Evolutionary conservation across 2,888 invertebrate genomes (phyloP).

Genomic region (Parochlus steinenii): DNA sequence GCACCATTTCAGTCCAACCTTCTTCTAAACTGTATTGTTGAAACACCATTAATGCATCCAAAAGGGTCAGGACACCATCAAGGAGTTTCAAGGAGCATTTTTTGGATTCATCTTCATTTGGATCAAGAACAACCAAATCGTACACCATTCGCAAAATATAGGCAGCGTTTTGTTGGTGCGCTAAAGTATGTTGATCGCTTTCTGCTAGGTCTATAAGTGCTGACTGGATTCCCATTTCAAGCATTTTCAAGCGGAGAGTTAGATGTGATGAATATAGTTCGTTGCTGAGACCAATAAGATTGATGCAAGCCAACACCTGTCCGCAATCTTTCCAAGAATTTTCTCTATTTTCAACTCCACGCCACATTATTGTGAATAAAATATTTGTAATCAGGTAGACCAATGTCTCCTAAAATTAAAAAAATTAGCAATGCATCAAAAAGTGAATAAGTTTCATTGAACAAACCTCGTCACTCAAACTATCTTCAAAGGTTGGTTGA

Average conservation of each 20-base stretch:
- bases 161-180: slow-evolving; percentile 37
- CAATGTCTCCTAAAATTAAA: slow-evolving; percentile 40
- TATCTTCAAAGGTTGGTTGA: too few species aligned
- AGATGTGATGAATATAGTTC: slow-evolving; percentile 36
- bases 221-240: slow-evolving; percentile 42
- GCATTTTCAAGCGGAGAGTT: slow-evolving; percentile 35
- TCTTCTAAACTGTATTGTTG: slow-evolving; percentile 33
- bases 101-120: slow-evolving; percentile 33
- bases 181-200: slow-evolving; percentile 28
- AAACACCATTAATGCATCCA: slow-evolving; percentile 38
- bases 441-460: too few species aligned
- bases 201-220: slow-evolving; percentile 39
- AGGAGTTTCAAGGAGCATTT: slow-evolving; percentile 35
- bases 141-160: slow-evolving; percentile 39
- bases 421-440: too few species aligned
- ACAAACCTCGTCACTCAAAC: too few species aligned
- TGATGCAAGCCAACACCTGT: slow-evolving; percentile 41
- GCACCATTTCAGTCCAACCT: slow-evolving; percentile 40
- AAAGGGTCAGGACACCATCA: slow-evolving; percentile 36
- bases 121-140: slow-evolving; percentile 37
- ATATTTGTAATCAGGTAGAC: slow-evolving; percentile 39
- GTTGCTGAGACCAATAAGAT: slow-evolving; percentile 37
- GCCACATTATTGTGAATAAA: slow-evolving; percentile 40
- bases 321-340: slow-evolving; percentile 42
- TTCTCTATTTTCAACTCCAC: slow-evolving; percentile 37